Evolutionary conservation across 2,888 invertebrate species (phyloP), one percentile per base, ranked within the genome.

Genomic region (Campoplex nolae): DNA sequence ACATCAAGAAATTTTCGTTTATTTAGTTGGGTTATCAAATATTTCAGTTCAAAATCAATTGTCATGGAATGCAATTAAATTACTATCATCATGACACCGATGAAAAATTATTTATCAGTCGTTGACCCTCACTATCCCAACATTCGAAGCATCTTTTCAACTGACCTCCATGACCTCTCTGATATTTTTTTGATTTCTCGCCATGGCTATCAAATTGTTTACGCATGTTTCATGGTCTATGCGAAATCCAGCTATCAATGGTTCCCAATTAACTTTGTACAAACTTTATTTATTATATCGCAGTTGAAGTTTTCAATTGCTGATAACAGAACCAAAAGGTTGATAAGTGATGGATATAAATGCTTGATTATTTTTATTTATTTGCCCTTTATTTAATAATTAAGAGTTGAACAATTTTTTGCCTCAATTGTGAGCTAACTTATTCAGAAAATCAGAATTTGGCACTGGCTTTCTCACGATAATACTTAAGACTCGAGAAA

Each of bases 351-450:
- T 6, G 32, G 32, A 62, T 28, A 4, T n/a, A 42, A 42, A n/a
- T 42, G 38, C 9, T 1, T n/a, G 18, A 23, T 68, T 68, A 18
- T 38, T n/a, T n/a, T 42, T 11, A 68, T 42, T 42, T 1, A 13
- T 42, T 68, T n/a, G 11, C 38, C 38, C 35, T 67, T 67, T 67
- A 67, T 38, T 67, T 38, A 23, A 42, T 32, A 42, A 68, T 68
- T 38, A 16, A n/a, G 42, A 38, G 42, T 42, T 42, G 13, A 23
- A 68, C 42, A 68, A 11, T 18, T 9, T n/a, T 23, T n/a, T 4
- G 16, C 35, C 4, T 68, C 38, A 68, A 8, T 68, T 32, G 42
- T 42, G 16, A 6, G 2, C 32, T 6, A 32, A 4, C 32, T 62
- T 45, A 32, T 62, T 32, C 32, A 13, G 16, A 68, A 23, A 11